Percentiles rank a stretch among this genome's conserved stretches.
Conservation (phyloP, 2,113 vertebrate genomes). For the Oenanthe oenanthe region DNA sequence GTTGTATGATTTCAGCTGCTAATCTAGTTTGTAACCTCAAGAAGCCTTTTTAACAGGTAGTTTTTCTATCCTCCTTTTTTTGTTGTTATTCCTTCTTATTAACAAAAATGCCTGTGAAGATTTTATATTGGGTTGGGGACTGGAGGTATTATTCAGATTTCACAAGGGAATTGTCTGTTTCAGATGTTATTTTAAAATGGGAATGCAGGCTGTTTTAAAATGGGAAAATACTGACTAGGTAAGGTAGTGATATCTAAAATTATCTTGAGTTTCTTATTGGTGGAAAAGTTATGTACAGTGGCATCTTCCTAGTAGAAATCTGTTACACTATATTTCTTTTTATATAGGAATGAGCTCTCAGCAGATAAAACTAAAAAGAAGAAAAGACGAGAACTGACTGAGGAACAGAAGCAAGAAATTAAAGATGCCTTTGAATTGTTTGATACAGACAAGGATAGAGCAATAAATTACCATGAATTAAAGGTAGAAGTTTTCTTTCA, state of each 20-base stretch:
- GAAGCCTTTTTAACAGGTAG: neutral
- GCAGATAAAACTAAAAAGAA: conserved; percentile 88
- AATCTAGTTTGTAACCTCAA: neutral
- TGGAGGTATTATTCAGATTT: neutral
- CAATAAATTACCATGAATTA: conserved; percentile 94
- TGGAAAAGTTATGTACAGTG: neutral
- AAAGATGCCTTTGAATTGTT: conserved; percentile 98
- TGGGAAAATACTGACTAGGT: neutral
- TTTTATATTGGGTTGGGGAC: neutral
- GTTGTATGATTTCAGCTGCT: neutral
- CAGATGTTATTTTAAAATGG: neutral
- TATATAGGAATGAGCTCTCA: conserved; percentile 80
- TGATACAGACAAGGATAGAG: conserved; percentile 94
- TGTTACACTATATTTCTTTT: neutral
- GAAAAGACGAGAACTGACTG: conserved; percentile 89
- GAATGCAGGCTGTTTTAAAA: neutral
- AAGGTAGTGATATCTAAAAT: neutral
- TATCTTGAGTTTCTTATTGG: neutral
- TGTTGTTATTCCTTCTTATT: neutral
- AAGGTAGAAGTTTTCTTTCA: conserved; percentile 80
- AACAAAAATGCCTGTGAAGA: neutral
- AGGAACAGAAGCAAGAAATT: conserved; percentile 95
- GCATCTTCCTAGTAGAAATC: neutral
- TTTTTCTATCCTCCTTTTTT: neutral
- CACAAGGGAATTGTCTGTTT: neutral